Conservation (phyloP, 1,140 invertebrate genomes). For the Calosoma granatense region DNA sequence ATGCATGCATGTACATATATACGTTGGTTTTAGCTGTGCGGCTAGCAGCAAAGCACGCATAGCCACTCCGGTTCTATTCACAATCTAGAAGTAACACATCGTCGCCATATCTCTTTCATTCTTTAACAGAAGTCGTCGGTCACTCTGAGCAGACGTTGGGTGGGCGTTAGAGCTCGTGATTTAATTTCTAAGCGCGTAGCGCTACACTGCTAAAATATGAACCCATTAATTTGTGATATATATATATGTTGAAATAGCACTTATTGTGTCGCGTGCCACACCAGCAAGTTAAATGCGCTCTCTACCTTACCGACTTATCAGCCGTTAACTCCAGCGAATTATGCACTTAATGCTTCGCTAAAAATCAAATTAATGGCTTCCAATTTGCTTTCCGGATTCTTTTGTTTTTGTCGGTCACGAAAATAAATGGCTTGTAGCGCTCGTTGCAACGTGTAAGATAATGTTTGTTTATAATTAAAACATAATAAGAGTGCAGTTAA, state of each 20-base stretch:
- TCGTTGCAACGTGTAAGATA: too few species aligned
- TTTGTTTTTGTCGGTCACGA: neutral
- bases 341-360: neutral
- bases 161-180: neutral
- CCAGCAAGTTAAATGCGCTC: too few species aligned
- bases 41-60: too few species aligned
- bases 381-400: neutral
- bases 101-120: neutral
- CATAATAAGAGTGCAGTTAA: too few species aligned
- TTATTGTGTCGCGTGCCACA: neutral
- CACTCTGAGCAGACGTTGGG: neutral
- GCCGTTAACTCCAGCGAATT: neutral
- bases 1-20: constrained; percentile 1
- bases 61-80: neutral
- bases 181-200: neutral
- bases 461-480: neutral
- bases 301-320: neutral
- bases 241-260: neutral
- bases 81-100: neutral
- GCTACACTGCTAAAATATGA: neutral
- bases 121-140: neutral
- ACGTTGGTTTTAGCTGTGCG: too few species aligned
- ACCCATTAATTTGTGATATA: neutral
- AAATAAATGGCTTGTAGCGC: too few species aligned
- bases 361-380: neutral